Base-by-base conservation (phyloP, 2,797 vertebrate species). In the Pygocentrus nattereri region DNA sequence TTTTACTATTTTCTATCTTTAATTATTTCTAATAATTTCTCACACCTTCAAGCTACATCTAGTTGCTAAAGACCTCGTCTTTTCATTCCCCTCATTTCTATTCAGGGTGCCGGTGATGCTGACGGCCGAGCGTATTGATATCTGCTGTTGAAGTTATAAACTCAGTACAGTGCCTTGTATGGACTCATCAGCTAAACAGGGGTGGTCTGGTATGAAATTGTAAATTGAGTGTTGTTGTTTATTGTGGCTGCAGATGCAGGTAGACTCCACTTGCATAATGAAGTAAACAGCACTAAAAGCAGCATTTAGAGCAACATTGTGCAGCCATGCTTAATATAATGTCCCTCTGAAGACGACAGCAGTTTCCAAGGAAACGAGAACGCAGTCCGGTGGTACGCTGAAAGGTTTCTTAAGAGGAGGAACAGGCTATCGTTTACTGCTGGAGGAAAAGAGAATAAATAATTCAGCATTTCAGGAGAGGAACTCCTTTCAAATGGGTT, bases 301-400 rank as follows among this genome's bases (percentile, higher is more conserved):
- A 31, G 19, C 62, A 65, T 0, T 23, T 4, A 31, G 5, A 15
- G 21, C 30, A 8, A 19, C 62, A 34, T 6, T 34, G 34, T 34
- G 34, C 34, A 34, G 2, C 34, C 34, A 6, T 30, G 18, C 30
- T 38, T 65, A 31, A 65, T 65, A 10, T 5, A n/a, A 18, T 16
- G 31, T 15, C 31, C 16, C 64, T 67, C 18, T 21, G 19, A 41
- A 38, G 16, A 67, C 19, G 10, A 11, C 30, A 41, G 19, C 64
- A 8, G 64, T 67, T 67, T 67, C 64, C 64, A 67, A 41, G 64
- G 64, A 41, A 67, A 67, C 64, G 2, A 19, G 31, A 67, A 67
- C 19, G 19, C 64, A 41, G 31, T 19, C 19, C 30, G 18, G 34
- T 41, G 31, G 12, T 67, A 6, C 6, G 18, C 31, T 67, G 31